Percentiles rank a stretch among this genome's conserved stretches.
Evolutionary conservation across 2,797 vertebrate genomes (phyloP).

Genomic region (Gambusia yucatana): DNA sequence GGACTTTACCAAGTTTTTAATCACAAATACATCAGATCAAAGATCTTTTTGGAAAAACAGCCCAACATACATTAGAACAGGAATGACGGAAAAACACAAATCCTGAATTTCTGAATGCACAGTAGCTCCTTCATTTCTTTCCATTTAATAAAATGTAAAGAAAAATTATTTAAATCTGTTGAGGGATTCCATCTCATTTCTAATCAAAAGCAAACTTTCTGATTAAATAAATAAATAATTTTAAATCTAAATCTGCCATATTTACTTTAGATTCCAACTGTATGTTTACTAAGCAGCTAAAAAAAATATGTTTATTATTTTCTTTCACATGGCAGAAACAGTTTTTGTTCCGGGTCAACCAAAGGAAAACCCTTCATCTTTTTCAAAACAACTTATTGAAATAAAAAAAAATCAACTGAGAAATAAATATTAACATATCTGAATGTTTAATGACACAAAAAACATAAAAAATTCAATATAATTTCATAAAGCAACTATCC

Average conservation of each 20-base stretch:
- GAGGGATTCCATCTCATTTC: not conserved
- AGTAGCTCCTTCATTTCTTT: not conserved
- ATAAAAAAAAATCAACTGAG: not conserved
- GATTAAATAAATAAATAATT: not conserved
- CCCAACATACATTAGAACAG: not conserved
- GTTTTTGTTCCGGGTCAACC: not conserved
- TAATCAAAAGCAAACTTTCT: too few species aligned
- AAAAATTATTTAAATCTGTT: not conserved
- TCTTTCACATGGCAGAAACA: not conserved
- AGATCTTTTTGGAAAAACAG: conserved; percentile 18
- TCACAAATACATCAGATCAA: conserved; percentile 25
- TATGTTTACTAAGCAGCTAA: not conserved
- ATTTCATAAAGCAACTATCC: not conserved
- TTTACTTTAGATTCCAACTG: not conserved
- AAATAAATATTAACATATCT: not conserved
- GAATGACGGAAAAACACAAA: not conserved
- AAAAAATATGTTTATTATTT: not conserved
- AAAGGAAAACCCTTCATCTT: not conserved
- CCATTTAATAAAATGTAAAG: too few species aligned
- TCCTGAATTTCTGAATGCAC: not conserved
- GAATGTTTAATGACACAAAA: not conserved
- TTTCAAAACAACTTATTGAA: not conserved
- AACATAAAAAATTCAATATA: not conserved
- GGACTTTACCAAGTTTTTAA: not conserved
- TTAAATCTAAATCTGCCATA: not conserved